These are phyloP conservation scores for Chymomyza amoena DNA, from an alignment of 2,888 invertebrate species.

Conservation along the genomic window DNA sequence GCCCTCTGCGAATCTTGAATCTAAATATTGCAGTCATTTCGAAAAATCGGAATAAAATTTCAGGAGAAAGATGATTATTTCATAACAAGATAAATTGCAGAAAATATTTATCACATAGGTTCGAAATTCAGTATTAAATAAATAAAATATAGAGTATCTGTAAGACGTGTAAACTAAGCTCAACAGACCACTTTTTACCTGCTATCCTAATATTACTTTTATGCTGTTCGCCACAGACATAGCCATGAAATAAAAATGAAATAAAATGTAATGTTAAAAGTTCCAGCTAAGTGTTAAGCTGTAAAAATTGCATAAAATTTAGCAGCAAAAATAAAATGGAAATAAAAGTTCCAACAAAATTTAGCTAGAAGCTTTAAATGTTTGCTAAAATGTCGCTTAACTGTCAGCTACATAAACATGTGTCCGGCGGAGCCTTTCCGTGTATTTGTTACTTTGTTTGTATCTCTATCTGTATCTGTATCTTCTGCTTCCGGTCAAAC, in stretches of 20 bases:
- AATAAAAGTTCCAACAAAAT: neutral
- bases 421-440: neutral
- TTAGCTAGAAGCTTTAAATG: neutral
- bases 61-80: too few relatives aligned
- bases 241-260: neutral
- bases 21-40: too few relatives aligned
- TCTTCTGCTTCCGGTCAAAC: slow-evolving; percentile 48
- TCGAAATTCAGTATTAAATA: too few relatives aligned
- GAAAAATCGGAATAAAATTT: too few relatives aligned
- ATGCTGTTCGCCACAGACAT: neutral
- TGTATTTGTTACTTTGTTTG: neutral
- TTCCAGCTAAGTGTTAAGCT: neutral
- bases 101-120: too few relatives aligned
- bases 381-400: neutral
- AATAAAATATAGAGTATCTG: too few relatives aligned
- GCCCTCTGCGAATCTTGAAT: too few relatives aligned
- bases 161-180: too few relatives aligned
- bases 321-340: neutral
- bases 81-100: too few relatives aligned
- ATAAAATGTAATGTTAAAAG: neutral
- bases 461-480: slow-evolving; percentile 19
- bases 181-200: neutral
- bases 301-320: neutral
- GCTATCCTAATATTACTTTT: neutral
- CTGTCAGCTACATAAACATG: neutral